Evolutionary conservation across 2,797 vertebrate genomes (phyloP).

Genomic region (Girardinus metallicus): DNA sequence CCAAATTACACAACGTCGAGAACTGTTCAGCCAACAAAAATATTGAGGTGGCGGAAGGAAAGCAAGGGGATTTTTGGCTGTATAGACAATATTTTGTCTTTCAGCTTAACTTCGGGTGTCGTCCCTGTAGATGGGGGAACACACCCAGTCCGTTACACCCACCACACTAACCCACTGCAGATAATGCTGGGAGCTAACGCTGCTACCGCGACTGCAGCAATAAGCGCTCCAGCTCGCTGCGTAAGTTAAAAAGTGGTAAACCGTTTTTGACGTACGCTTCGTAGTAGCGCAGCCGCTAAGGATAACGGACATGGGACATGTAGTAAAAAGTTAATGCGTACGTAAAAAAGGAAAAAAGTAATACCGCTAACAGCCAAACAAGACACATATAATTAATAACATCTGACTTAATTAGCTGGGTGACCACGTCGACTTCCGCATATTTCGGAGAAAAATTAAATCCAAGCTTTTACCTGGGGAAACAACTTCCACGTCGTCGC

Average conservation of each 20-base stretch:
- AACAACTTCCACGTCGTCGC: too few species aligned
- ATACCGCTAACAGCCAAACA: background rate
- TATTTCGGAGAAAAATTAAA: background rate
- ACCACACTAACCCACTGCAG: background rate
- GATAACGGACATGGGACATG: background rate
- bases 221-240: background rate
- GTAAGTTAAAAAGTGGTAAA: too few species aligned
- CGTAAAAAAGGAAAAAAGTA: background rate
- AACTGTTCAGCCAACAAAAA: background rate
- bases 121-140: background rate
- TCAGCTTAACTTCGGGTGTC: background rate
- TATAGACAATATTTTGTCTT: background rate
- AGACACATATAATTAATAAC: background rate
- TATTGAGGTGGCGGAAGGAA: background rate
- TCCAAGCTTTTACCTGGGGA: conserved; percentile 2
- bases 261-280: background rate
- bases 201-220: background rate
- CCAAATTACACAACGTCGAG: background rate
- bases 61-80: background rate
- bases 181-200: background rate
- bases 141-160: background rate
- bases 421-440: background rate
- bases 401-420: background rate
- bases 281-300: background rate
- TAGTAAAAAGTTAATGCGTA: background rate